Evolutionary conservation across 2,797 vertebrate species (phyloP).

Genomic region (Percopsis omiscomaycus): DNA sequence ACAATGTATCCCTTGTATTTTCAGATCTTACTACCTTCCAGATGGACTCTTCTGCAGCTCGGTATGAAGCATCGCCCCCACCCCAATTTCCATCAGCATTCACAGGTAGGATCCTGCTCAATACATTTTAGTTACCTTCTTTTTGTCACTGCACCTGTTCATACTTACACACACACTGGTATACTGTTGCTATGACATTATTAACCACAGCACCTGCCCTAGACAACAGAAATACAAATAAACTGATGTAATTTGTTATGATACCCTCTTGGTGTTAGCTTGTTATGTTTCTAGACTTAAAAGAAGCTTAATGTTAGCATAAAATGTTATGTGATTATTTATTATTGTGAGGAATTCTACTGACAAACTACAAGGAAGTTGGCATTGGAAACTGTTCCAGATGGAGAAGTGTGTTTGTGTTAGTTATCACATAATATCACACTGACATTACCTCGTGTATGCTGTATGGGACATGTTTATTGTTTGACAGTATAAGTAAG

Average conservation of each 20-base stretch:
- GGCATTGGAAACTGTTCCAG: background rate
- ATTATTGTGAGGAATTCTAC: slow-evolving; percentile 10
- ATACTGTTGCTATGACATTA: background rate
- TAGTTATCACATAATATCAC: too few species aligned
- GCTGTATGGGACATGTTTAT: background rate
- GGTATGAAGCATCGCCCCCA: slow-evolving; percentile 18
- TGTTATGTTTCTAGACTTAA: background rate
- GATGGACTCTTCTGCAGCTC: slow-evolving; percentile 11
- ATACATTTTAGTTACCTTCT: background rate
- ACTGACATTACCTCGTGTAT: too few species aligned
- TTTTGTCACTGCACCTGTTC: background rate
- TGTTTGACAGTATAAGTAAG: background rate
- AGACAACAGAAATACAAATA: background rate
- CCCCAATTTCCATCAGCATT: slow-evolving; percentile 25
- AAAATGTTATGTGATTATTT: slow-evolving; percentile 14
- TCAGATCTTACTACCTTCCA: slow-evolving; percentile 55
- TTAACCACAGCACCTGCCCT: background rate
- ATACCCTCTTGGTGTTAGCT: background rate
- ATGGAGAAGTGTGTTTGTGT: background rate
- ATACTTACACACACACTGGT: background rate
- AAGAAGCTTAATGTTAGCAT: too few species aligned
- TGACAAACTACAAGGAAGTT: slow-evolving; percentile 29
- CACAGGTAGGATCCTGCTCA: slow-evolving; percentile 53
- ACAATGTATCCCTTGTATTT: slow-evolving; percentile 2
- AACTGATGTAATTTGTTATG: background rate